Evolutionary conservation across 2,888 invertebrate genomes (phyloP), one percentile per base, ranked within the genome.

Genomic region (Orthosia gothica): DNA sequence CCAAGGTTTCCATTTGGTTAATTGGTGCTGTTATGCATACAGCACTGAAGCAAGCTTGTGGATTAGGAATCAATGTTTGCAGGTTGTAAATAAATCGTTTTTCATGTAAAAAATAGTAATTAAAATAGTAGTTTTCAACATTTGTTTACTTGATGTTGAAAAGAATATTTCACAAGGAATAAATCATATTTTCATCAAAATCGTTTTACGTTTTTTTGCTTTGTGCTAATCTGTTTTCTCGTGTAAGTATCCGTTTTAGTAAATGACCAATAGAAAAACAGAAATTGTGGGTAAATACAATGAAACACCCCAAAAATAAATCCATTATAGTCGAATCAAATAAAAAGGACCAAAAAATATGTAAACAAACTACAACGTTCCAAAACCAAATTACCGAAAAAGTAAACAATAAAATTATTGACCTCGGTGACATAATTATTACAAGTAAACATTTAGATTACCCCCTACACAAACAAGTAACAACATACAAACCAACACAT

Each of bases 401-500:
- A 47, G 40, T 63, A 59, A 70, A 72, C 72, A 79, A 32, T 12
- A 64, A 66, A 68, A 74, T 79, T 40, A 79, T 52, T 57, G 45
- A 72, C 54, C 23, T 26, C 32, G 20, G 50, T 61, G 63, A 58
- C 67, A 54, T 62, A 62, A 74, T 74, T 61, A 68, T 68, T 80
- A 50, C 57, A 65, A 68, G 74, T 69, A 69, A 71, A 82, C 62
- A 69, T 75, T 66, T 61, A 62, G 74, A 76, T 76, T 68, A 26
- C 57, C 15, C 72, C 69, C 79, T 70, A 69, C 12, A 74, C 66
- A 73, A 81, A 75, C 74, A 62, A 55, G 54, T 49, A 74, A 73
- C 77, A 77, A 20, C 32, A 63, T 76, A 73, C 61, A 54, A 64
- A 81, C 63, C 85, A 70, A 68, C 74, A 80, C 65, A 82, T 82